These are phyloP conservation scores for Acinonyx jubatus DNA, from an alignment of 2,113 vertebrate genomes.

Conservation along the genomic window DNA sequence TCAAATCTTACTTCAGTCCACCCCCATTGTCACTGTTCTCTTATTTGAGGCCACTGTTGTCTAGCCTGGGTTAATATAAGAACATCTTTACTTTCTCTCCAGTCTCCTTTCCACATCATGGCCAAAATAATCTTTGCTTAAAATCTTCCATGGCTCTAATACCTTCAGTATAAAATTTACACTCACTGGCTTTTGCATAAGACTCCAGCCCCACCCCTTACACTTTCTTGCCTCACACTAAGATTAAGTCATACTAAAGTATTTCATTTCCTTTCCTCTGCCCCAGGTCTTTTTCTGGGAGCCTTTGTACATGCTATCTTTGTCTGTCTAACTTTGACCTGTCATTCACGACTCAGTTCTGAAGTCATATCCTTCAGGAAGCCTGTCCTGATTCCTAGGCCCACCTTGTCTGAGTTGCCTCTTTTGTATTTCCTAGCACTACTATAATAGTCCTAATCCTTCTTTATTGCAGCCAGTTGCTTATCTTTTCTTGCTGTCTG, in stretches of 20 bases:
- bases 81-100: not conserved
- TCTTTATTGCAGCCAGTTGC: not conserved
- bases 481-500: not conserved
- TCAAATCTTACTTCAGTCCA: not conserved
- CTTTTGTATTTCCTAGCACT: not conserved
- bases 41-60: not conserved
- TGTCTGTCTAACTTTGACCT: not conserved
- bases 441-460: not conserved
- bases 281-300: not conserved
- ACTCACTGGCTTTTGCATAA: not conserved
- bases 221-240: not conserved
- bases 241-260: not conserved
- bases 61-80: not conserved
- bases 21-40: fast-evolving
- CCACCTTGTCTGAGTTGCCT: not conserved
- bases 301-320: not conserved
- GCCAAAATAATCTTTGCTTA: not conserved
- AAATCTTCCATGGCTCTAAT: not conserved
- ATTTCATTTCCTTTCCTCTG: not conserved
- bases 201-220: not conserved
- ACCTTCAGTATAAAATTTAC: not conserved
- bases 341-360: not conserved
- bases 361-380: not conserved
- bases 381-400: not conserved
- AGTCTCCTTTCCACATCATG: not conserved